Conservation (phyloP, 1,140 invertebrate species). For the Heliconius melpomene region DNA sequence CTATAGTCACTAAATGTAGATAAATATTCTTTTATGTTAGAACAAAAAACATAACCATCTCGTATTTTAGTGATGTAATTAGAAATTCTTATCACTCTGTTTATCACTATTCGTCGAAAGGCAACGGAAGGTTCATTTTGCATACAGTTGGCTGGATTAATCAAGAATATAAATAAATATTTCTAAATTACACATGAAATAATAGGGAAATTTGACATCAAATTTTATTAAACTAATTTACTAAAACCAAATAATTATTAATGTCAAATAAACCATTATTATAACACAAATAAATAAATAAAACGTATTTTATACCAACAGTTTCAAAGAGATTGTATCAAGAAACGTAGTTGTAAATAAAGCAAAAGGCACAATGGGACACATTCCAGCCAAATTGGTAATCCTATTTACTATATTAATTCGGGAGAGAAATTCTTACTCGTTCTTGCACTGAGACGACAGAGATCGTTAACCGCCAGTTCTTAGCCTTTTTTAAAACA, state of each 20-base stretch:
- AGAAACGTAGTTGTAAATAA: conserved; percentile 20
- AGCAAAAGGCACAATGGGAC: conserved; percentile 11
- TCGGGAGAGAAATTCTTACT: conserved; percentile 27
- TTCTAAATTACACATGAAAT: no score
- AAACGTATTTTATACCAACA: conserved; percentile 15
- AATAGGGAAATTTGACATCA: no score
- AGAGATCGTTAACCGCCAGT: conserved; percentile 34
- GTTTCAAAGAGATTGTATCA: background rate
- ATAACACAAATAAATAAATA: background rate
- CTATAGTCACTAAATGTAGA: background rate
- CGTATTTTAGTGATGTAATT: no score
- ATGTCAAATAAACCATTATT: no score
- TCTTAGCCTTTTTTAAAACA: conserved; percentile 41
- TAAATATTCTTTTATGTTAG: background rate
- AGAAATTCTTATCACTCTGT: no score
- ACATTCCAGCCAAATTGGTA: conserved; percentile 30
- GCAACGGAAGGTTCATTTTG: no score
- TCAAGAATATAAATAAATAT: no score
- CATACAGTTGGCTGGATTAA: no score
- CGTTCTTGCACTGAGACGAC: conserved; percentile 10
- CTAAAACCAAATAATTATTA: no score
- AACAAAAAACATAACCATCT: no score
- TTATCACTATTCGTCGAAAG: no score
- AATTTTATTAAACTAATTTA: no score
- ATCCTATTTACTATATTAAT: conserved; percentile 25